phyloP scores from a whole-genome alignment of 2,797 vertebrate genomes.

The Myotis planiceps region DNA sequence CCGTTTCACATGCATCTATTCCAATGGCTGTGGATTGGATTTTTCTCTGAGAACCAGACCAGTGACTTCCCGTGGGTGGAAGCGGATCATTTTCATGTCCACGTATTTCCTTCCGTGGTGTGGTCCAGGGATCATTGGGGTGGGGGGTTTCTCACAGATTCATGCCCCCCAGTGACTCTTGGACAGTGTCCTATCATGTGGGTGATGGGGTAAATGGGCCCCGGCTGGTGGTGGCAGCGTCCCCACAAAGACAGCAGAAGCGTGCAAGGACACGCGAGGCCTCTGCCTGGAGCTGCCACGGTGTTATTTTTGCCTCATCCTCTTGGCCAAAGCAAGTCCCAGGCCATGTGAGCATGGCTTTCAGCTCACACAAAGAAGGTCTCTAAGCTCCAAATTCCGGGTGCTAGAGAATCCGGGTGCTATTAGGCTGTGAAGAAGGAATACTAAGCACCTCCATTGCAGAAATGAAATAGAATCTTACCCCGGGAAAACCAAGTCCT shows the following conservation, averaged over 20 bases:
- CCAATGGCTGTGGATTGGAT: not conserved
- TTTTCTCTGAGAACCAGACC: conserved; percentile 34
- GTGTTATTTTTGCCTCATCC: not conserved
- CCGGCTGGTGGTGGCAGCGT: not conserved
- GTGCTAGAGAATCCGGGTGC: not conserved
- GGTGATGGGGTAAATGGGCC: too few relatives aligned
- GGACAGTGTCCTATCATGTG: not conserved
- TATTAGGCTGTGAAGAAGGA: not conserved
- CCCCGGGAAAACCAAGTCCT: not conserved
- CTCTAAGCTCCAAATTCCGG: too few relatives aligned
- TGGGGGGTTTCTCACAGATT: not conserved
- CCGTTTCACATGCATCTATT: not conserved
- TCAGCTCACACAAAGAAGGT: not conserved
- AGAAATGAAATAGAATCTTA: not conserved
- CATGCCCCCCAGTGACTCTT: not conserved
- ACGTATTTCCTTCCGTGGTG: not conserved
- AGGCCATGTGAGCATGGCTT: not conserved
- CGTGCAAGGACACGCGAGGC: not conserved
- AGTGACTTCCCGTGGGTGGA: not conserved
- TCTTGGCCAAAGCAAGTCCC: not conserved
- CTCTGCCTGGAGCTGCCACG: accelerated
- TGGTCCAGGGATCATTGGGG: not conserved
- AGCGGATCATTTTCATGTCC: not conserved
- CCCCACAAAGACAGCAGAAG: not conserved
- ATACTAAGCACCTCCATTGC: not conserved